Base-by-base conservation (phyloP, 2,113 vertebrate species). In the Solea senegalensis region DNA sequence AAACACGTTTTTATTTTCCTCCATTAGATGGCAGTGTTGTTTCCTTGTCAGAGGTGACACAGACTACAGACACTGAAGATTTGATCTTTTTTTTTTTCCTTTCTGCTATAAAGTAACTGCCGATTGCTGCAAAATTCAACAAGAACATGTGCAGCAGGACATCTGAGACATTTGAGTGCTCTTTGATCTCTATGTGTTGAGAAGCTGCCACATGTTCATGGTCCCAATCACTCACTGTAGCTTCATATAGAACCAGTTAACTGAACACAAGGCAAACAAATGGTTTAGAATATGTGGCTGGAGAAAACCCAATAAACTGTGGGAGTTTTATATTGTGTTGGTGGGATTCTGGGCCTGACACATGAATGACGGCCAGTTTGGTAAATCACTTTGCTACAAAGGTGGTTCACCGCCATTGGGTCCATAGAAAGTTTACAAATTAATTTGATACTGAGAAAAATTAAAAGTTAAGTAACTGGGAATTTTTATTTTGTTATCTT, bases 21-120 rank as follows among this genome's bases (percentile, higher is more conserved):
- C 74, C 82, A 65, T 53, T 52, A 83, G 80, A 73, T 65, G 72
- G 69, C 82, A 64, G 69, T 60, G 3, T 41, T 15, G 8, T 15
- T 2, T 44, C 14, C 28, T 21, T 16, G 21, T 45, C 41, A 45
- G 39, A 59, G 7, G 28, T 10, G 0, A 26, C 44, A 51, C 49
- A 13, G 1, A 39, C 26, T 49, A 53, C 26, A 39, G 6, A 57
- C 13, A 49, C 14, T 15, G 48, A 2, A 49, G 15, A 49, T 21
- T 21, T 21, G 21, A 21, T 21, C 21, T 21, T 21, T 21, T 21
- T 21, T 21, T 21, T 21, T 21, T 21, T 21, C 1, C 21, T 21
- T 21, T 21, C 21, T 21, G 21, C 21, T 21, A 21, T 21, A 21
- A 21, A 26, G 34, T 34, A 10, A 55, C 9, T 28, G 11, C 10